Base-by-base conservation (phyloP, 1,140 invertebrate species). In the Drosophila takahashii region DNA sequence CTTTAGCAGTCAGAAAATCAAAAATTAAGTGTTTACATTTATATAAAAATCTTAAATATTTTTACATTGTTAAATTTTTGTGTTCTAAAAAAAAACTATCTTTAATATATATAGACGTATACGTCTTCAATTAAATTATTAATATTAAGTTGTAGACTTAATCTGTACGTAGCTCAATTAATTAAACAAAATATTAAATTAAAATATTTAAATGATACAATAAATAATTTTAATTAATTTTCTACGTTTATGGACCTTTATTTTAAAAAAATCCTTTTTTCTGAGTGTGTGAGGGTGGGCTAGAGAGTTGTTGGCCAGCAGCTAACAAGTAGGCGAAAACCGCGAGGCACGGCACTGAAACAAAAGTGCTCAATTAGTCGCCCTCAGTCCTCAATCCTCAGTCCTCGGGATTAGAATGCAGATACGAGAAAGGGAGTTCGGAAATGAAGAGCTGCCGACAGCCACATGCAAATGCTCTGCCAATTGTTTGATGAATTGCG, bases 281-380 rank as follows among this genome's bases (percentile, higher is more conserved):
- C 9, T 2, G 0, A 34, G 64, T 67, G 64, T 32, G 26, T 4
- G 58, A 71, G 59, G 67, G 73, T 61, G 73, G 58, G 18, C 47
- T 44, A 3, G 1, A 61, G 15, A 29, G 16, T 44, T 52, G 36
- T 51, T 67, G 44, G 81, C 60, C 59, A 70, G 42, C 34, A 74
- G 60, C 81, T 62, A 87, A 86, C 78, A 86, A 85, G 81, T 81
- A 81, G 81, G 83, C 83, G 39, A 79, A 86, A 76, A 61, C 70
- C 81, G 69, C 85, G 78, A 81, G 78, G 47, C 58, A 64, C 56
- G 16, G 60, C 64, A 75, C 74, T 79, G 78, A 81, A 74, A 85
- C 73, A 77, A 87, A 89, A 87, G 81, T 84, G 84, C 84, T 87
- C 83, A 87, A 87, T 87, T 87, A 87, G 79, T 64, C 76, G 54